Evolutionary conservation across 2,797 vertebrate species (phyloP), one percentile per base, ranked within the genome.

Genomic region (Masticophis lateralis): DNA sequence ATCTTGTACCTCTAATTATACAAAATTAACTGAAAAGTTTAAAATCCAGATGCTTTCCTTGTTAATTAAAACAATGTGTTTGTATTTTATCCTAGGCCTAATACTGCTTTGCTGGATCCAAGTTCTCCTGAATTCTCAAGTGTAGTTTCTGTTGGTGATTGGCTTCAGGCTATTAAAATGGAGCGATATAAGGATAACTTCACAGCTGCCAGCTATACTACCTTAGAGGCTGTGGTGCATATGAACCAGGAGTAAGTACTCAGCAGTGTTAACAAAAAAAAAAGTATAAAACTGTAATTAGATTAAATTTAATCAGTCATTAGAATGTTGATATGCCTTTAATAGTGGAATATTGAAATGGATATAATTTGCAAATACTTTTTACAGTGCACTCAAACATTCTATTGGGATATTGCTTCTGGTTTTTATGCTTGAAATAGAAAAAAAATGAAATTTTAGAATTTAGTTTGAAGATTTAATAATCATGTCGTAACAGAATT

Each of bases 241-340:
- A 98, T 99, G 99, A 99, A 98, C 96, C 98, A 99, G 97, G 99
- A 99, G 99, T 99, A 98, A 99, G 99, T 99, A 98, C 96, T 96
- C 95, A 95, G 96, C 87, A 83, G 97, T 97, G 96, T 97, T 97
- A 97, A 96, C 61, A 95, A 86, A 97, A 97, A 86, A 97, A 97
- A 97, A 95, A 92, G 94, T 97, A 96, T 98, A 97, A 98, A 98
- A 97, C 97, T 97, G 96, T 97, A 63, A 63, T 28, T 1, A 63
- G 61, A 63, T 28, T 28, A 63, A 1, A 63, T 63, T 63, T 63
- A 28, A 28, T 63, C 27, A 28, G 91, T 97, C 97, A 97, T 98
- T 96, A 93, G 94, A 96, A 92, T 91, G 95, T 95, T 91, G 95
- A 96, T 97, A 98, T 98, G 97, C 96, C 93, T 97, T 97, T 97